Evolutionary conservation across 2,888 invertebrate species (phyloP).

Genomic region (Cataglyphis cursor): DNA sequence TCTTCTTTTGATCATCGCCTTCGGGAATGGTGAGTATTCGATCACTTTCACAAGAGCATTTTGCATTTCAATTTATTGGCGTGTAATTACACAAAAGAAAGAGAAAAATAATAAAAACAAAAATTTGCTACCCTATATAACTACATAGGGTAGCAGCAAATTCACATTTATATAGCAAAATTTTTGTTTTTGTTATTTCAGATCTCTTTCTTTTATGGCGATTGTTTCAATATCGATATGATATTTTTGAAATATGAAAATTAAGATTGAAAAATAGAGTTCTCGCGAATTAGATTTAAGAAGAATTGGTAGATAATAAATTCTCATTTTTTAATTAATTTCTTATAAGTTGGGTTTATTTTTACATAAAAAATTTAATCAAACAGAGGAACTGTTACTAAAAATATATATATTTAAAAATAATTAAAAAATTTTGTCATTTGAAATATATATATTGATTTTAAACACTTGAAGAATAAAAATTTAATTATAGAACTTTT

Average conservation of each 20-base stretch:
- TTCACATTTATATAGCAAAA: neutral
- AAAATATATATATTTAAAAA: neutral
- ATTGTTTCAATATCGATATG: neutral
- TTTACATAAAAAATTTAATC: neutral
- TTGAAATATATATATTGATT: slow-evolving; percentile 1
- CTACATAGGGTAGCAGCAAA: neutral
- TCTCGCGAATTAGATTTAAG: neutral
- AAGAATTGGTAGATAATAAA: neutral
- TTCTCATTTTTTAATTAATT: neutral
- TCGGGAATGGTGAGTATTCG: slow-evolving; percentile 70
- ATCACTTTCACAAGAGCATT: neutral
- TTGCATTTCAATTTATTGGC: neutral
- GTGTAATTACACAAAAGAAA: neutral
- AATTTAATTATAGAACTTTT: neutral
- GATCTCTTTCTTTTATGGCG: neutral
- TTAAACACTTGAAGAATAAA: neutral
- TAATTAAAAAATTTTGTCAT: neutral
- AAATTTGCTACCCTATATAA: neutral
- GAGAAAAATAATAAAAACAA: neutral
- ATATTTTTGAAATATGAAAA: neutral
- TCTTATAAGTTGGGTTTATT: neutral
- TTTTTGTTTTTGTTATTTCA: neutral
- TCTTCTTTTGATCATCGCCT: slow-evolving; percentile 67
- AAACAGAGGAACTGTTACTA: neutral
- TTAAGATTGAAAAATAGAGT: neutral